Percentiles rank a stretch among this genome's conserved stretches.
phyloP scores from a whole-genome alignment of 2,888 invertebrate genomes.

The Azorinus chamasolen region DNA sequence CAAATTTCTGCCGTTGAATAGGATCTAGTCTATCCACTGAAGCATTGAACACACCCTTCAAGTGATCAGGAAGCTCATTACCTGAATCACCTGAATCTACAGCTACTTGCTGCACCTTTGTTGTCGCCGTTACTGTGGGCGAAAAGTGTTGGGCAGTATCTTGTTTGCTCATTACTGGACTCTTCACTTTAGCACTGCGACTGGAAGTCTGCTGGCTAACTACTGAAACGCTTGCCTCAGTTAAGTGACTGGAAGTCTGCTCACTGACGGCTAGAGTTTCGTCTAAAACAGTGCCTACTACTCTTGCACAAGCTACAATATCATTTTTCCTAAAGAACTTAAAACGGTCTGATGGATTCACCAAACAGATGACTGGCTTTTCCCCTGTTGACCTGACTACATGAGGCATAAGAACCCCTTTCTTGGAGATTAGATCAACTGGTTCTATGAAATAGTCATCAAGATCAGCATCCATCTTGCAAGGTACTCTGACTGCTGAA shows the following conservation, averaged over 20 bases:
- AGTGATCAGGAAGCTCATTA: slow-evolving; percentile 23
- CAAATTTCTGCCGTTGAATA: slow-evolving; percentile 5
- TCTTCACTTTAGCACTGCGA: too few species aligned
- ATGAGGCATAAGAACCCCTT: slow-evolving; percentile 1
- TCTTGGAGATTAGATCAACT: not conserved
- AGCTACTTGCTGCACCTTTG: too few species aligned
- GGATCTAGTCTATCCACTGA: not conserved
- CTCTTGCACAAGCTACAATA: slow-evolving; percentile 8
- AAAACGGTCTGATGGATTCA: slow-evolving; percentile 8
- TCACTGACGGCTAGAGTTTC: too few species aligned
- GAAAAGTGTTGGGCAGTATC: too few species aligned
- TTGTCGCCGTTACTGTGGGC: too few species aligned
- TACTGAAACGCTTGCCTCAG: too few species aligned
- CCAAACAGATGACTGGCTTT: slow-evolving; percentile 11
- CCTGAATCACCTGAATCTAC: too few species aligned
- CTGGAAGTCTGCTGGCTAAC: too few species aligned
- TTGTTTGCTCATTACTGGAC: too few species aligned
- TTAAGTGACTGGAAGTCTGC: too few species aligned
- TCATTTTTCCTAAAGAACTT: slow-evolving; percentile 11
- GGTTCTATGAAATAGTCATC: slow-evolving; percentile 28
- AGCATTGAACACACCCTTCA: not conserved
- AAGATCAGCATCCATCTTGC: slow-evolving; percentile 2
- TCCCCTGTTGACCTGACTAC: not conserved
- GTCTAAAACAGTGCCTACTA: not conserved
- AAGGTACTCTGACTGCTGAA: slow-evolving; percentile 10